Conservation (phyloP, 2,888 invertebrate genomes). For the Embidobia sp. region DNA sequence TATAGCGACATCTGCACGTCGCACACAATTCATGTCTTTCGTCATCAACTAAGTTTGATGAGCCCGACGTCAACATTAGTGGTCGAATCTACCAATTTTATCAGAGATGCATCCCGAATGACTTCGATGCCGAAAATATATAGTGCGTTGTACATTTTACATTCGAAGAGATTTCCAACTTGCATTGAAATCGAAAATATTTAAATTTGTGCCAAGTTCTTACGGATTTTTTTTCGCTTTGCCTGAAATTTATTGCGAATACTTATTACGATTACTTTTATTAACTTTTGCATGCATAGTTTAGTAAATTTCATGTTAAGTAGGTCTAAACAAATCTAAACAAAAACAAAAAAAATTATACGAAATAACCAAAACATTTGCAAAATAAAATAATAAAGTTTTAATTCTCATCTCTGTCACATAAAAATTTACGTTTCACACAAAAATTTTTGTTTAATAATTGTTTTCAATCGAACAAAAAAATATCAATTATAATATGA, state of each 20-base stretch:
- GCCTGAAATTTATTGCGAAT: slow-evolving; percentile 10
- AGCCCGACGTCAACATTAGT: slow-evolving; percentile 59
- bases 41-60: slow-evolving; percentile 61
- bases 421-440: too few relatives aligned
- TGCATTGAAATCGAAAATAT: slow-evolving; percentile 54
- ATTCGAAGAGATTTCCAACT: slow-evolving; percentile 36
- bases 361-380: too few relatives aligned
- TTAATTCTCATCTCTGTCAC: too few relatives aligned
- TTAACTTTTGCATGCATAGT: too few relatives aligned
- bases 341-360: too few relatives aligned
- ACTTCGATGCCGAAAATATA: slow-evolving; percentile 38
- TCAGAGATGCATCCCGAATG: slow-evolving; percentile 32
- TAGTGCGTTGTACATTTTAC: slow-evolving; percentile 35
- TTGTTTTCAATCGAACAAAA: too few relatives aligned
- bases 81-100: slow-evolving; percentile 53
- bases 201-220: slow-evolving; percentile 35
- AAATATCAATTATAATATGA: too few relatives aligned
- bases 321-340: too few relatives aligned
- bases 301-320: too few relatives aligned
- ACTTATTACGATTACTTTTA: slow-evolving; percentile 9
- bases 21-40: slow-evolving; percentile 59
- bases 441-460: too few relatives aligned
- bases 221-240: slow-evolving; percentile 16
- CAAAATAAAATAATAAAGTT: too few relatives aligned
- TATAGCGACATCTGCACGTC: slow-evolving; percentile 59